Percentiles rank a stretch among this genome's conserved stretches.
Conservation (phyloP, 1,140 invertebrate genomes). For the Formica selysi region DNA sequence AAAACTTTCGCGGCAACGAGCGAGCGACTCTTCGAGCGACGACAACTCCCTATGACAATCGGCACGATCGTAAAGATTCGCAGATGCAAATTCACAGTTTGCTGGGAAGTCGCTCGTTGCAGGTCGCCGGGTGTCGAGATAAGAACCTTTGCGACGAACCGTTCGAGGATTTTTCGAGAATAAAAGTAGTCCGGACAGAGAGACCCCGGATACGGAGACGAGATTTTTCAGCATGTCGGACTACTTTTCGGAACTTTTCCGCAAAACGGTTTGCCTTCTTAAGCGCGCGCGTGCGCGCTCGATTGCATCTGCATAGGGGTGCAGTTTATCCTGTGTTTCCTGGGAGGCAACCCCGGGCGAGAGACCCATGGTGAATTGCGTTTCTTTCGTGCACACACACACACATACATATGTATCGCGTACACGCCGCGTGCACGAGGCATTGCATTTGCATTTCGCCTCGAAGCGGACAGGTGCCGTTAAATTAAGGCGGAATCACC, state of each 20-base stretch:
- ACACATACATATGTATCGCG: constrained; percentile 1
- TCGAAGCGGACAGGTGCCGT: constrained; percentile 52
- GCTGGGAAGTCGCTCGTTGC: background rate
- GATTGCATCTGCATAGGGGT: constrained; percentile 69
- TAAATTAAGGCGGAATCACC: constrained; percentile 72
- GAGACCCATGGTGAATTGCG: constrained; percentile 32
- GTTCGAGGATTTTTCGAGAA: constrained; percentile 11
- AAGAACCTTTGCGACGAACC: background rate
- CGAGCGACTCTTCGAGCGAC: constrained; percentile 22
- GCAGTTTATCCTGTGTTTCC: constrained; percentile 68
- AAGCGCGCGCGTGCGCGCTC: constrained; percentile 33
- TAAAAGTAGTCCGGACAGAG: background rate
- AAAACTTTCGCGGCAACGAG: background rate
- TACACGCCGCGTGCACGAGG: constrained; percentile 11
- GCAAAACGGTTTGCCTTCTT: background rate
- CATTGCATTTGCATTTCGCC: constrained; percentile 72
- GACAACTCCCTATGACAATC: background rate
- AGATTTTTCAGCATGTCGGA: background rate
- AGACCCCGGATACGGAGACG: background rate
- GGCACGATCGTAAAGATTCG: constrained; percentile 23
- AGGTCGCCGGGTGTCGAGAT: background rate
- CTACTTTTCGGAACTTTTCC: constrained; percentile 6
- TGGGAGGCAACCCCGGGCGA: constrained; percentile 27
- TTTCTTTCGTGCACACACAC: constrained; percentile 38
- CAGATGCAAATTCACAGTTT: constrained; percentile 30